phyloP scores from a whole-genome alignment of 2,113 vertebrate genomes.

The Callocephalon fimbriatum region DNA sequence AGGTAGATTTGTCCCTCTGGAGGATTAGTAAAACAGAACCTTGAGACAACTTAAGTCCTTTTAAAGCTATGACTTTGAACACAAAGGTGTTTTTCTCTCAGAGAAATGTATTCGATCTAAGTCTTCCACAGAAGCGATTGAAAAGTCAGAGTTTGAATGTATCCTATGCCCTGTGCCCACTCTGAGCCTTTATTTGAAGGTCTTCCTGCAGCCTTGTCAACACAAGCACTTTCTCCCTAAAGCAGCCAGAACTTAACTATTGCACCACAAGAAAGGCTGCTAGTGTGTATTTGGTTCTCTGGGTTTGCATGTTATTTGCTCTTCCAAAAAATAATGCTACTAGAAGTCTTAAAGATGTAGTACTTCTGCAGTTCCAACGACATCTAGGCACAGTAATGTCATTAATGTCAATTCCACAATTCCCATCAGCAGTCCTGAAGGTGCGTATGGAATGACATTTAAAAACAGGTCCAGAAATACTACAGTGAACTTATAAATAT shows the following conservation, averaged over 20 bases:
- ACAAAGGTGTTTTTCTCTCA: not conserved
- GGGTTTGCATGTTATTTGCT: not conserved
- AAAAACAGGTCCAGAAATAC: conserved; percentile 50
- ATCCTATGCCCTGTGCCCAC: not conserved
- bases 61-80: not conserved
- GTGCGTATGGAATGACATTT: not conserved
- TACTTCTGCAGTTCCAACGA: not conserved
- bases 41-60: not conserved
- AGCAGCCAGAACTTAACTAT: not conserved
- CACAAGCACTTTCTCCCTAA: not conserved
- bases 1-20: not conserved
- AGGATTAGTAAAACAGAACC: not conserved
- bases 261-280: not conserved
- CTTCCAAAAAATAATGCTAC: not conserved
- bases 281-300: not conserved
- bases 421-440: not conserved
- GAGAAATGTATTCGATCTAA: not conserved
- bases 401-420: not conserved
- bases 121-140: not conserved
- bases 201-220: not conserved
- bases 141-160: not conserved
- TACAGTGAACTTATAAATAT: conserved; percentile 49
- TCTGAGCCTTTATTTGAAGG: not conserved
- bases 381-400: not conserved
- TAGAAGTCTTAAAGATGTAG: not conserved